Conservation (phyloP, 1,140 invertebrate species). For the Belonocnema kinseyi region DNA sequence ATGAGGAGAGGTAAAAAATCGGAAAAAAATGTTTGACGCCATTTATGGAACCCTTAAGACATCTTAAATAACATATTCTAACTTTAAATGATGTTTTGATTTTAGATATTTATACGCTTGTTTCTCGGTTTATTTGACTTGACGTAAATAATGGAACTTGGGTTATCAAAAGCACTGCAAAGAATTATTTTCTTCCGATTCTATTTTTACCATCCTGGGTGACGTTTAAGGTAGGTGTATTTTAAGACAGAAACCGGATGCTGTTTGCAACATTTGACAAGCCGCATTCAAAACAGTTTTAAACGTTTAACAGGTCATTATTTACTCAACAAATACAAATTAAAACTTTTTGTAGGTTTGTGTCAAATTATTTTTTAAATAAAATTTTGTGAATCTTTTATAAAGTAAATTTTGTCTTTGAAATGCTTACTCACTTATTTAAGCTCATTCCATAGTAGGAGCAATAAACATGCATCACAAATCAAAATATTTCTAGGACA, state of each 20-base stretch:
- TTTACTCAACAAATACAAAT: background rate
- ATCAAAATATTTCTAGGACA: background rate
- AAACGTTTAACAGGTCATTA: background rate
- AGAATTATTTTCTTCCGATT: background rate
- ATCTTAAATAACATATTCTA: no score
- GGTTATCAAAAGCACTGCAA: slow-evolving; percentile 1
- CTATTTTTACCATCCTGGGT: slow-evolving; percentile 17
- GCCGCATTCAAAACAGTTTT: background rate
- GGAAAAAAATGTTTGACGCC: no score
- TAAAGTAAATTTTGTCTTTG: no score
- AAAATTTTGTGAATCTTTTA: no score
- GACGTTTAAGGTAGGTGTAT: slow-evolving; percentile 9
- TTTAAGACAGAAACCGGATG: slow-evolving; percentile 10
- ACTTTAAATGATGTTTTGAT: no score
- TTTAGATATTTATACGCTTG: no score
- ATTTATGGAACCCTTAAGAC: no score
- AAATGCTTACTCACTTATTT: background rate
- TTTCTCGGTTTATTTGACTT: background rate
- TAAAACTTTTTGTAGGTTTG: background rate
- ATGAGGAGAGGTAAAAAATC: background rate
- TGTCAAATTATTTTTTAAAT: no score
- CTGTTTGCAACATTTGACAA: slow-evolving; percentile 2
- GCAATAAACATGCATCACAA: background rate
- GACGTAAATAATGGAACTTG: background rate
- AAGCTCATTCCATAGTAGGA: background rate